A percentile compares a stretch with the other conserved stretches of the same genome.
phyloP scores from a whole-genome alignment of 2,113 vertebrate genomes.

The Perognathus longimembris region DNA sequence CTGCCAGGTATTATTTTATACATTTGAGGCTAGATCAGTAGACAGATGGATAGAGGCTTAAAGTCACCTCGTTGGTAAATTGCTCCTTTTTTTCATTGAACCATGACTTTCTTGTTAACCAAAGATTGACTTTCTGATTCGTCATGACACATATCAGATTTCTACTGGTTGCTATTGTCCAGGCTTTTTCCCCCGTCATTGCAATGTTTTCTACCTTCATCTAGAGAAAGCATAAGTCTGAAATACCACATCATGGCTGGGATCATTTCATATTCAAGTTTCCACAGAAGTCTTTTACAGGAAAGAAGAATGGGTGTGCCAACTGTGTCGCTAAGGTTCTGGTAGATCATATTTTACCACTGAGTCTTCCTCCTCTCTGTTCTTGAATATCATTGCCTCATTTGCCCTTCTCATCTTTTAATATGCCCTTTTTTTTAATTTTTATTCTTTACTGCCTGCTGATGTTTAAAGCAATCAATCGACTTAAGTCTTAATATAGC shows the following conservation, averaged over 20 bases:
- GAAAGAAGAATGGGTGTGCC: not conserved
- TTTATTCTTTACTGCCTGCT: not conserved
- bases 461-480: not conserved
- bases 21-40: not conserved
- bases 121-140: not conserved
- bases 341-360: too few species aligned
- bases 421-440: not conserved
- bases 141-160: not conserved
- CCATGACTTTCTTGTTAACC: not conserved
- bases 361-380: not conserved
- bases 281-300: not conserved
- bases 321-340: not conserved
- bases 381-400: not conserved
- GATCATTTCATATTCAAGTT: not conserved
- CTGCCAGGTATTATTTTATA: not conserved
- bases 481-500: not conserved
- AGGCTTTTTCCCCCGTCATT: not conserved
- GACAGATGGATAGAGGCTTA: not conserved
- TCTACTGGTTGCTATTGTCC: not conserved
- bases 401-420: not conserved
- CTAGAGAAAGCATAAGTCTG: not conserved
- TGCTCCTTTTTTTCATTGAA: not conserved
- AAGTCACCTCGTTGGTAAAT: not conserved
- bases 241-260: not conserved
- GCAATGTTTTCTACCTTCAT: not conserved